Base-by-base conservation (phyloP, 1,140 invertebrate genomes). In the Oedothorax gibbosus region DNA sequence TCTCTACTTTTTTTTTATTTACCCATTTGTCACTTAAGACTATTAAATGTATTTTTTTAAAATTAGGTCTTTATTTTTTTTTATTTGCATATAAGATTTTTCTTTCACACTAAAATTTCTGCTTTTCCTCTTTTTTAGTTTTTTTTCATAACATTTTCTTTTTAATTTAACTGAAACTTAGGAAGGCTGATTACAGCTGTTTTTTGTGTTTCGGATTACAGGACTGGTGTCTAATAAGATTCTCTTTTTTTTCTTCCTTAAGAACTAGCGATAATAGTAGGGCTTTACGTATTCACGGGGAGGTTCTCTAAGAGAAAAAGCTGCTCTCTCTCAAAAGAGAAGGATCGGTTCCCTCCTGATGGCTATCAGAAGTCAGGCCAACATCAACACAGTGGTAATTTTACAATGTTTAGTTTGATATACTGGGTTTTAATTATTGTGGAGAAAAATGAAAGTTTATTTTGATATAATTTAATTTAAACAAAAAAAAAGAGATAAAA, bases 121-220 rank as follows among this genome's bases (percentile, higher is more conserved):
- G 10, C 68, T 11, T 66, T 66, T 12, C 11, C 60, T 75, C 21
- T 20, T 12, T 18, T 71, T n/a, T n/a, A n/a, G n/a, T n/a, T 57
- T 75, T 60, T 56, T 11, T 57, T 60, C 10, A 57, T 21, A 18
- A 14, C 18, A 69, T 18, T 71, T 71, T 69, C 54, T 71, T 71
- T 8, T 53, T 53, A 71, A 71, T 51, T 53, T 71, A 71, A 51
- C 50, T 71, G 50, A 76, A 76, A 84, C 35, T 35, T 35, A 84
- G 83, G 83, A 85, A 85, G 83, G 83, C 83, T 85, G 78, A 81
- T 86, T 86, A 82, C 85, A 86, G 85, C 84, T 76, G 69, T 85
- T 79, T 50, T 49, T 66, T 85, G 50, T 80, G 75, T 71, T 75
- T 51, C 71, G 83, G 82, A 84, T 79, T n/a, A 54, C 76, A 56